Conservation (phyloP, 1,140 invertebrate genomes). For the Solen grandis region DNA sequence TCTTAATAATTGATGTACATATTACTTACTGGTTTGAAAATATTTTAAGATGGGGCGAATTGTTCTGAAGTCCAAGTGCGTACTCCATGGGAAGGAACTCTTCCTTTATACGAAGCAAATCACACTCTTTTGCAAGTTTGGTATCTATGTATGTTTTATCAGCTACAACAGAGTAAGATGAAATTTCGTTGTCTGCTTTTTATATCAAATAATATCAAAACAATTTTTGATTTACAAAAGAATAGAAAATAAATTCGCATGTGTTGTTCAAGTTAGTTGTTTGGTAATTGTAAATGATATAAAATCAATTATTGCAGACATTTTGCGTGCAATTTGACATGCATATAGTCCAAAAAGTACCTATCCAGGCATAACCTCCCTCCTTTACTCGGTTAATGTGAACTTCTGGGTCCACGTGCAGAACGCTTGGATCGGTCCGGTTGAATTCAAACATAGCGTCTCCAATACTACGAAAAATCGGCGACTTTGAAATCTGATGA, state of each 20-base stretch:
- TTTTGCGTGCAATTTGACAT: too few relatives aligned
- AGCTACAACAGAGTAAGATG: slow-evolving; percentile 53
- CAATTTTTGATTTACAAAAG: too few relatives aligned
- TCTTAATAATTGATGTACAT: too few relatives aligned
- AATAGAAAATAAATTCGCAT: too few relatives aligned
- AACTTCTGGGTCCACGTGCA: background rate
- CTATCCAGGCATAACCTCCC: slow-evolving; percentile 41
- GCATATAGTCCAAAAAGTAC: too few relatives aligned
- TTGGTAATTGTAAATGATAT: too few relatives aligned
- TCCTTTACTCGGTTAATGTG: slow-evolving; percentile 16
- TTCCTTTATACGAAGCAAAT: slow-evolving; percentile 49
- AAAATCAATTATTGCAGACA: too few relatives aligned
- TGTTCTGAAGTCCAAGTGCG: slow-evolving; percentile 60
- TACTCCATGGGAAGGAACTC: slow-evolving; percentile 58
- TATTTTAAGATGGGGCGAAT: slow-evolving; percentile 56
- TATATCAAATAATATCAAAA: too few relatives aligned
- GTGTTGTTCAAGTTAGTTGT: too few relatives aligned
- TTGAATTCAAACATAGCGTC: slow-evolving; percentile 19
- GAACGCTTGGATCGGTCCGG: slow-evolving; percentile 7
- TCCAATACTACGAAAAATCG: background rate
- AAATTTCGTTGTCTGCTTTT: too few relatives aligned
- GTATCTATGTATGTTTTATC: slow-evolving; percentile 55
- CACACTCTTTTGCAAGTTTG: slow-evolving; percentile 42
- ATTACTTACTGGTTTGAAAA: slow-evolving; percentile 62
- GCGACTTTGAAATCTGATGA: background rate